Evolutionary conservation across 2,113 vertebrate species (phyloP), one percentile per base, ranked within the genome.

Genomic region (Limanda limanda): DNA sequence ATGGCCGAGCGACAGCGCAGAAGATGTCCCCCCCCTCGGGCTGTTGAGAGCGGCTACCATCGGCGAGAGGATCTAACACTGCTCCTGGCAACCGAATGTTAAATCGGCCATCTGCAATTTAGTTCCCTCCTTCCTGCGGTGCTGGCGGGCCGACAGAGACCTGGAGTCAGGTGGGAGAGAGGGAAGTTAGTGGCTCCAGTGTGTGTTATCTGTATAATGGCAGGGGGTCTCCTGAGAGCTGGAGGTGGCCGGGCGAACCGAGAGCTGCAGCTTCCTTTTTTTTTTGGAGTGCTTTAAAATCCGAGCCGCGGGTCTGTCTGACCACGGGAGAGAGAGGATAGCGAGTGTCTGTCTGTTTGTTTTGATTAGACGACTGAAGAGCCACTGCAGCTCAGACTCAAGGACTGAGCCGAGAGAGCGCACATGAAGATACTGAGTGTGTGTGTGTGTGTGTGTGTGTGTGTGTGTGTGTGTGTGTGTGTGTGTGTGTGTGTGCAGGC

Each of bases 61-160:
- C 74, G 10, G 27, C 17, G 11, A 58, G 15, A 76, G 51, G 70
- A 81, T 81, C 84, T 63, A 66, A 85, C 86, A 64, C 20, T 3
- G 74, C 84, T 75, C 65, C 66, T 73, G 78, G 78, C 87, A 90
- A 55, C 81, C 31, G 31, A 84, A 72, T 60, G 67, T 85, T 90
- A 92, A 92, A 91, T 88, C 83, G 84, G 70, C 88, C 85, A 74
- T 79, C 88, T 88, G 79, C 84, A 86, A 82, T 31, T 31, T 31
- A 31, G 31, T 62, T 25, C 13, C 71, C 48, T 78, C 70, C 73
- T 21, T 70, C 25, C 78, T 75, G 67, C 52, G 45, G 54, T 9
- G 42, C 27, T 2, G 62, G 70, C 68, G 52, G 66, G 37, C 52
- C 23, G 18, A 59, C 40, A 42, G 71, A 64, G 78, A 76, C 69